phyloP scores from a whole-genome alignment of 2,797 vertebrate genomes.

The Tapera naevia region DNA sequence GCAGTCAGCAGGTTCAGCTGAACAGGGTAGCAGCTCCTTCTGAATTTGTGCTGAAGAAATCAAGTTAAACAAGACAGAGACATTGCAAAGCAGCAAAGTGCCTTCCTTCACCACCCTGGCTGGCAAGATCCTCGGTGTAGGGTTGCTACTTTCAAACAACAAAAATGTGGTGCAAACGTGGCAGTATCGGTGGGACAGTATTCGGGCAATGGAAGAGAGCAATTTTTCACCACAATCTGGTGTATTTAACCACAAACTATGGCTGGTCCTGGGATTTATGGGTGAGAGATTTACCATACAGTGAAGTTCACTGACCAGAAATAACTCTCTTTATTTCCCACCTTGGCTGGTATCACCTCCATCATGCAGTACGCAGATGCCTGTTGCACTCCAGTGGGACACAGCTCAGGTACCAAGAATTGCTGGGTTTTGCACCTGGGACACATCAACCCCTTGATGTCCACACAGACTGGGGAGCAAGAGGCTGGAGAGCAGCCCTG shows the following conservation, averaged over 20 bases:
- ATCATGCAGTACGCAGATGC: accelerated
- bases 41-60: accelerated
- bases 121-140: neutral
- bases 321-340: neutral
- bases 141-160: neutral
- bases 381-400: neutral
- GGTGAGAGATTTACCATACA: neutral
- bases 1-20: neutral
- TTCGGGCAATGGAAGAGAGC: accelerated
- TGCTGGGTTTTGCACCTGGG: too few relatives aligned
- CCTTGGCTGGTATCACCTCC: neutral
- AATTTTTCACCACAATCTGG: neutral
- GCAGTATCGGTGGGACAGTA: neutral
- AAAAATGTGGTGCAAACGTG: accelerated
- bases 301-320: neutral
- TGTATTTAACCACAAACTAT: neutral
- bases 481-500: too few relatives aligned
- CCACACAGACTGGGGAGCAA: too few relatives aligned
- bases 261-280: neutral
- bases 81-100: neutral
- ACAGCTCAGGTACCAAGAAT: too few relatives aligned
- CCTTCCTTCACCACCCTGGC: neutral
- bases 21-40: neutral
- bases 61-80: neutral
- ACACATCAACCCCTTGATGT: too few relatives aligned